Conservation (phyloP, 2,797 vertebrate species). For the Arnoldichthys spilopterus region DNA sequence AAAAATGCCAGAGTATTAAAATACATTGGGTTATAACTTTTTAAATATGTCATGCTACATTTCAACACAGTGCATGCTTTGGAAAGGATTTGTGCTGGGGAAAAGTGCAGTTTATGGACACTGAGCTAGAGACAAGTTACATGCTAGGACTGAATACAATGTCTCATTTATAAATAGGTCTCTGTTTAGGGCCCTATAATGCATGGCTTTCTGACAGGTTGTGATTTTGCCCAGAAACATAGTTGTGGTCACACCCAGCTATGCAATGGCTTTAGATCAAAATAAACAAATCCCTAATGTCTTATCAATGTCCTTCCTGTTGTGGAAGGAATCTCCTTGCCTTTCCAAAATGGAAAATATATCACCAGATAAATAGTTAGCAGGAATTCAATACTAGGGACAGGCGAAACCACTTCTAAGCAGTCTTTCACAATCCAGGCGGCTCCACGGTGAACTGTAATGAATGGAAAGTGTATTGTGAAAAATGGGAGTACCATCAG, state of each 20-base stretch:
- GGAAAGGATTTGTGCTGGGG: slow-evolving; percentile 30
- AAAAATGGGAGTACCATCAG: slow-evolving; percentile 74
- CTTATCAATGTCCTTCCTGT: slow-evolving; percentile 81
- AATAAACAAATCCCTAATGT: slow-evolving; percentile 82
- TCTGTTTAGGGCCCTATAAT: slow-evolving; percentile 72
- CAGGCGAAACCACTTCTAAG: slow-evolving; percentile 80
- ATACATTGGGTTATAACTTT: slow-evolving; percentile 34
- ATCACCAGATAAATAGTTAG: slow-evolving; percentile 80
- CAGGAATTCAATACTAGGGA: slow-evolving; percentile 77
- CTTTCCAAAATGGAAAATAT: slow-evolving; percentile 78
- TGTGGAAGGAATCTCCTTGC: slow-evolving; percentile 77
- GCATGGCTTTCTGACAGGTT: slow-evolving; percentile 69
- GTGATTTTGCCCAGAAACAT: slow-evolving; percentile 76
- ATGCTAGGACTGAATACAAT: slow-evolving; percentile 49
- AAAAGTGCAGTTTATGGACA: slow-evolving; percentile 26
- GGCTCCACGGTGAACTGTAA: slow-evolving; percentile 78
- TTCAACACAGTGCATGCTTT: slow-evolving; percentile 1
- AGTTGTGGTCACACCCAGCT: slow-evolving; percentile 73
- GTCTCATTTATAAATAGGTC: slow-evolving; percentile 55
- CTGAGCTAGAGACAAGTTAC: slow-evolving; percentile 51
- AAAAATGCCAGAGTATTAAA: slow-evolving; percentile 44
- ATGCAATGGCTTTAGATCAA: slow-evolving; percentile 77
- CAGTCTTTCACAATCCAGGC: slow-evolving; percentile 69
- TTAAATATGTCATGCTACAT: not conserved
- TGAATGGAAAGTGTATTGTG: slow-evolving; percentile 81